phyloP scores from a whole-genome alignment of 2,888 invertebrate species.

The Lypha dubia region DNA sequence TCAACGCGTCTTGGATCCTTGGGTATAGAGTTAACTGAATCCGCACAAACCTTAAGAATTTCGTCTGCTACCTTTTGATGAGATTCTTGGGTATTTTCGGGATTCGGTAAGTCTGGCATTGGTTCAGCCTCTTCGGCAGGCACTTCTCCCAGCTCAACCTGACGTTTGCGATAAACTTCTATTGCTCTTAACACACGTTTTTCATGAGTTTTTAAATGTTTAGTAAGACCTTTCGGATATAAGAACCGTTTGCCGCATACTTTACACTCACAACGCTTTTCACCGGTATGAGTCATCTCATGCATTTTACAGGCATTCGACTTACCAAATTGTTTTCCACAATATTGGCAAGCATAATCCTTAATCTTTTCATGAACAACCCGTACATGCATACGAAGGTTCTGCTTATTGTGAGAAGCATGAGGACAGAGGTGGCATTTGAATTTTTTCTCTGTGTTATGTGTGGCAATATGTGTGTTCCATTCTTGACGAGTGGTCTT shows the following conservation, averaged over 20 bases:
- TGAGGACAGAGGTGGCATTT: constrained; percentile 81
- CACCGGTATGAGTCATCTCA: constrained; percentile 80
- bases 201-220: constrained; percentile 80
- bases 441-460: constrained; percentile 81
- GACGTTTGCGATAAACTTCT: constrained; percentile 80
- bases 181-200: constrained; percentile 80
- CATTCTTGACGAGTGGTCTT: constrained; percentile 82
- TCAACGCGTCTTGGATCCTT: constrained; percentile 80
- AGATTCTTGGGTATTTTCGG: constrained; percentile 72
- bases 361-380: constrained; percentile 81
- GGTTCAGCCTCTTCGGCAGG: constrained; percentile 68
- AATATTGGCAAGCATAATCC: constrained; percentile 80
- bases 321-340: constrained; percentile 80
- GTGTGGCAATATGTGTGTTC: constrained; percentile 81
- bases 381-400: constrained; percentile 79
- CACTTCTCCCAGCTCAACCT: constrained; percentile 77
- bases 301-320: constrained; percentile 81
- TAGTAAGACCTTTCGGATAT: constrained; percentile 80
- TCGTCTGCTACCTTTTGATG: constrained; percentile 79
- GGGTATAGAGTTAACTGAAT: constrained; percentile 78
- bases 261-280: constrained; percentile 81
- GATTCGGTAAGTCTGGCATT: constrained; percentile 72
- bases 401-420: constrained; percentile 81
- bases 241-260: constrained; percentile 80
- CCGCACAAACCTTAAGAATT: constrained; percentile 79